Base-by-base conservation (phyloP, 2,888 invertebrate genomes). In the Calliopum simillimum region DNA sequence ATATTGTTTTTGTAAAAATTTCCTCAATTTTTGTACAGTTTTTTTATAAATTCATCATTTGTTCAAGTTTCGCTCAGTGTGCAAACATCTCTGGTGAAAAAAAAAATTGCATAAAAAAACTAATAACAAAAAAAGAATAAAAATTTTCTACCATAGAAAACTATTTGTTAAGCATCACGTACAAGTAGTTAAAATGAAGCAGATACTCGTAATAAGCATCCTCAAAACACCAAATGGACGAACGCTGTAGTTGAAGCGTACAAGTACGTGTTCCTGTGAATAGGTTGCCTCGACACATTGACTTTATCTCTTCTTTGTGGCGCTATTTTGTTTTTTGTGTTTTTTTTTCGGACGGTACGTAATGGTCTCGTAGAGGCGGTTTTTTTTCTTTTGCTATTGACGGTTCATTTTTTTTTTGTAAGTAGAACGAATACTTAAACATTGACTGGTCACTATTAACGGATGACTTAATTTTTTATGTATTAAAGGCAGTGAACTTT, bases 131-230 rank as follows among this genome's bases (percentile, higher is more conserved):
- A 33, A 33, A 8, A 33, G 33, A 33, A 33, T 33, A 8, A 33
- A 33, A 33, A 33, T 33, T 33, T 4, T n/a, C n/a, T 33, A 6
- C 33, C 33, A 33, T 33, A 33, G 33, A 58, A 66, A 66, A 25
- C 66, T 16, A 66, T 66, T 33, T 41, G 66, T 1, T 58, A 46
- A 21, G 64, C 53, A 53, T 56, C 66, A 66, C 66, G 66, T 66
- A 58, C 66, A 25, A 33, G 66, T 66, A 66, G 66, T 66, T 66
- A 66, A 66, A 66, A 66, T 58, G 66, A 66, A 66, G 66, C 66
- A 58, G 66, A 56, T 58, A 33, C 33, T 33, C 33, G 33, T 33
- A 66, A 66, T 66, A 66, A 66, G 66, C 66, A 47, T 66, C 58
- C 66, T 66, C 66, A 47, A 66, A 46, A 33, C 56, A 46, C 56